These are phyloP conservation scores for Alethe castanea DNA, from an alignment of 2,113 vertebrate genomes.

Conservation along the genomic window DNA sequence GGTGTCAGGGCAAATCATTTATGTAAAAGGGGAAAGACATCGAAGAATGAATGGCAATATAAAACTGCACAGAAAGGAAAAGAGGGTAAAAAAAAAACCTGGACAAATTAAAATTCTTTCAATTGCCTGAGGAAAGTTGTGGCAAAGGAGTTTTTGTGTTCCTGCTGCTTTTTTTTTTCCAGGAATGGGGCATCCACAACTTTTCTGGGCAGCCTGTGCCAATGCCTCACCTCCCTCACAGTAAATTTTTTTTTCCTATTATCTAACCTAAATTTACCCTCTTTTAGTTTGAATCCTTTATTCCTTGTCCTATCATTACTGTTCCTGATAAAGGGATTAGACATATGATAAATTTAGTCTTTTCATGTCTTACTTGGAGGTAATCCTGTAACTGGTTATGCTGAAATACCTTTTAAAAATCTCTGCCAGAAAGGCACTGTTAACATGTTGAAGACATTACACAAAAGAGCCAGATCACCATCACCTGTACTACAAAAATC, in stretches of 20 bases:
- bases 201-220: background rate
- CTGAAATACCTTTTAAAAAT: background rate
- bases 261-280: background rate
- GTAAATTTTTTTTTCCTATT: background rate
- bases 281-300: background rate
- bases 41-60: background rate
- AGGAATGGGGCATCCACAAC: background rate
- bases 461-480: background rate
- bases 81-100: background rate
- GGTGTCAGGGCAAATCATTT: constrained; percentile 45
- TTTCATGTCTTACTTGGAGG: background rate
- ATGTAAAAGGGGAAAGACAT: constrained; percentile 9
- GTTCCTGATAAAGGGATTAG: background rate
- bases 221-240: background rate
- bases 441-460: background rate
- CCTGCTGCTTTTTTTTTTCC: background rate
- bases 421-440: background rate
- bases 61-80: background rate
- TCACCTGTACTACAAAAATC: background rate
- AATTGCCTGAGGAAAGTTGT: background rate
- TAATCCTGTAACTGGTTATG: background rate
- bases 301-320: background rate
- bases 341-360: background rate
- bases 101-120: background rate
- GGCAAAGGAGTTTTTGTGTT: background rate